Evolutionary conservation across 2,888 invertebrate species (phyloP), one percentile per base, ranked within the genome.

Genomic region (Thysanoteuthis rhombus): DNA sequence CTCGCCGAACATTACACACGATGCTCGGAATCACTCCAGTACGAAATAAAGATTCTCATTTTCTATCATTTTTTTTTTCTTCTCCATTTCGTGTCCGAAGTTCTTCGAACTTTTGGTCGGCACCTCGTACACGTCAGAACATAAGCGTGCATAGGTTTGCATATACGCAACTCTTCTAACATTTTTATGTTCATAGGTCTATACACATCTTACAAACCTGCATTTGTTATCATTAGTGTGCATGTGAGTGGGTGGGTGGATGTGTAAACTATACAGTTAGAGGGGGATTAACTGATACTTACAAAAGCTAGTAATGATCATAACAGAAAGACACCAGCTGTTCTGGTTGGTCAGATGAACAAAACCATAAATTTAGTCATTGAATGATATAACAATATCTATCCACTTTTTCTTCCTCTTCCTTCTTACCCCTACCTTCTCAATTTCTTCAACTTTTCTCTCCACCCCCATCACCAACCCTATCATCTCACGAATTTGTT

Each of bases 291-390:
- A 75, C n/a, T 36, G 75, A 75, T n/a, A 75, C n/a, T 75, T 75
- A 75, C n/a, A 75, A 75, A 75, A n/a, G 75, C n/a, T 75, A 75
- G 36, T 75, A 75, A 75, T 75, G 75, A 75, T 75, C n/a, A 75
- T 75, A 75, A 75, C 75, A 75, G n/a, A 75, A 52, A 52, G 75
- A 75, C 75, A 75, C 75, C 75, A 75, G 75, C 75, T 75, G 75
- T 75, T 75, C n/a, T 75, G 75, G 75, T 75, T 75, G 75, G 75
- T 75, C 75, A 75, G 75, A 75, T 75, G 75, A 75, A 75, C n/a
- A 75, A n/a, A 75, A n/a, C 75, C 75, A 75, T 75, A 75, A 75
- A 75, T 75, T 75, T 75, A 75, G 75, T 75, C 75, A 75, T n/a
- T 75, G 75, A 75, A 75, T 75, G 36, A 75, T 75, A 75, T 75